These are phyloP conservation scores for Empis livida DNA, from an alignment of 2,888 invertebrate species.

Conservation along the genomic window DNA sequence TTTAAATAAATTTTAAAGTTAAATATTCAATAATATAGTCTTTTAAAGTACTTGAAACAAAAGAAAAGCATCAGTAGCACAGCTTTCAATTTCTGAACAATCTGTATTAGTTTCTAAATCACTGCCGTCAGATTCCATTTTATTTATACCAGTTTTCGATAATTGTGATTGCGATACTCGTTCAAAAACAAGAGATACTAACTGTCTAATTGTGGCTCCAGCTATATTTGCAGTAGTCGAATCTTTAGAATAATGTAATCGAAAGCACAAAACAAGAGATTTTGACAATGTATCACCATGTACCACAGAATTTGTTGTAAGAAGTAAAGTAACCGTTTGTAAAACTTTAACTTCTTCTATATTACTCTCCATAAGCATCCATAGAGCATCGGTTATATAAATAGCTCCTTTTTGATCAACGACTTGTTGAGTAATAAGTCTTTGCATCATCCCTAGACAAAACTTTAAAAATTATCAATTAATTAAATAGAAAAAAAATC, in stretches of 20 bases:
- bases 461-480: constrained; percentile 43
- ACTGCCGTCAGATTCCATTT: constrained; percentile 10
- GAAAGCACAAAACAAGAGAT: constrained; percentile 86
- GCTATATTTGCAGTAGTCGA: constrained; percentile 93
- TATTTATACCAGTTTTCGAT: constrained; percentile 2
- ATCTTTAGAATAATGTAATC: constrained; percentile 91
- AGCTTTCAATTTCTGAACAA: constrained; percentile 56
- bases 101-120: constrained; percentile 9
- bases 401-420: constrained; percentile 86
- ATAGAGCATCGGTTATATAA: constrained; percentile 84
- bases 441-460: constrained; percentile 86
- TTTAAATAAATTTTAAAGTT: constrained; percentile 29
- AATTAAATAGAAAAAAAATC: constrained; percentile 1
- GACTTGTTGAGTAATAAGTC: constrained; percentile 79
- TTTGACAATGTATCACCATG: constrained; percentile 90
- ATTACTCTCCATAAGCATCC: constrained; percentile 87
- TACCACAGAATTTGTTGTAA: constrained; percentile 91
- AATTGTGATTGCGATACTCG: constrained; percentile 41
- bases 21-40: not conserved
- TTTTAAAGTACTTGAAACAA: constrained; percentile 64
- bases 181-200: constrained; percentile 86
- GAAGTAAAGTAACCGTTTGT: constrained; percentile 85
- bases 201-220: constrained; percentile 91
- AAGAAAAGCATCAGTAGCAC: constrained; percentile 88
- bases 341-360: constrained; percentile 92